Base-by-base conservation (phyloP, 2,888 invertebrate species). In the Tetragonisca angustula region DNA sequence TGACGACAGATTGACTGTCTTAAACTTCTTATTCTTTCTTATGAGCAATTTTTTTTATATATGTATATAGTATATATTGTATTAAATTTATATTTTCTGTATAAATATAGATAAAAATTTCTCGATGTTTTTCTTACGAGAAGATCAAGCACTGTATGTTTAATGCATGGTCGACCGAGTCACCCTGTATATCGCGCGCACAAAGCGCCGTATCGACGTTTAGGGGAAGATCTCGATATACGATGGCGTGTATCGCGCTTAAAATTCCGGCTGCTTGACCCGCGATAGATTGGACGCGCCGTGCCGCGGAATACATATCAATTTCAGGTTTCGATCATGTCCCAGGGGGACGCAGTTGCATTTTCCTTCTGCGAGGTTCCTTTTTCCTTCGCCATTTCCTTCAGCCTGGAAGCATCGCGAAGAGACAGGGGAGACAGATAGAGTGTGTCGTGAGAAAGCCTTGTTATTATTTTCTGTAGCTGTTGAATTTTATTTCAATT, bases 261-360 rank as follows among this genome's bases (percentile, higher is more conserved):
- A 94, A 94, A 94, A 94, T 94, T 94, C 94, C 91, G 94, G 91
- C 91, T 92, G 94, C 94, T 94, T 94, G 94, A 94, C 94, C 94
- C 92, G 89, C 93, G 93, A 93, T 94, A 94, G 94, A 94, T 94
- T 94, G 94, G 93, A 93, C 92, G 90, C 90, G 88, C 90, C 88
- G 86, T 88, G 90, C 90, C 92, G 89, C 90, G 93, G 93, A 94
- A 94, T 94, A 94, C 94, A 94, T 94, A 94, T 94, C 94, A 94
- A 94, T 94, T 94, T 93, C 89, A 90, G 89, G 89, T 73, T 81
- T 81, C 81, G 83, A 43, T 65, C 67, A 80, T 56, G 54, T 86
- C 89, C 85, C 89, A 75, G 27, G 89, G 86, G 89, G 80, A 77
- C 83, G 74, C 71, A 59, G 85, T 80, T 91, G 89, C 91, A 89